A percentile compares a stretch with the other conserved stretches of the same genome.
These are phyloP conservation scores for Crax fasciolata DNA, from an alignment of 2,797 vertebrate species.

Conservation along the genomic window DNA sequence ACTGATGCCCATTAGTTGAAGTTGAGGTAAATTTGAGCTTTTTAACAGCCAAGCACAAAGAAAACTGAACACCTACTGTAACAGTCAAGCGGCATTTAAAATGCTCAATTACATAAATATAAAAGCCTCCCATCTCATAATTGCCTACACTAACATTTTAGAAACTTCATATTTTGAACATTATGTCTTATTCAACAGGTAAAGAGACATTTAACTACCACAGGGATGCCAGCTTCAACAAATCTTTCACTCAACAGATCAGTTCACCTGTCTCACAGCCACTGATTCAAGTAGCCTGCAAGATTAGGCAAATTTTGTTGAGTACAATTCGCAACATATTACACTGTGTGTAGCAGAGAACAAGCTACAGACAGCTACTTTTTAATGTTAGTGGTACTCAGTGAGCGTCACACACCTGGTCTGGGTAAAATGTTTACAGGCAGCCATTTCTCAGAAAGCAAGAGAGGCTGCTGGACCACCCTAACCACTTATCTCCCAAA, in stretches of 20 bases:
- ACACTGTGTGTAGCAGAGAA: background rate
- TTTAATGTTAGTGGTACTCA: accelerated
- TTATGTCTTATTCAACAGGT: background rate
- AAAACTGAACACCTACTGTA: background rate
- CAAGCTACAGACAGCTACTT: accelerated
- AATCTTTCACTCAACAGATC: background rate
- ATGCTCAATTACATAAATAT: accelerated
- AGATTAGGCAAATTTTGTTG: background rate
- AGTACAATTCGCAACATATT: background rate
- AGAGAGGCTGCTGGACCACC: accelerated
- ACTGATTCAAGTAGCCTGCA: background rate
- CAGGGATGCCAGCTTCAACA: background rate
- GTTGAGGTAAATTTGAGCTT: background rate
- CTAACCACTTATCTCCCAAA: background rate
- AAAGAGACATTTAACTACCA: background rate
- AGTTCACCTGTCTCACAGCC: background rate
- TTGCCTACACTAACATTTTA: background rate
- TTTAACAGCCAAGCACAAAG: background rate
- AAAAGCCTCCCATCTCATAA: background rate
- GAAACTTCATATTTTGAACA: background rate
- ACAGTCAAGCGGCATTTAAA: background rate
- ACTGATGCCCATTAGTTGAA: background rate
- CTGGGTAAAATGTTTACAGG: background rate
- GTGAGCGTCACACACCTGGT: background rate
- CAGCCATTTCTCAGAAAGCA: accelerated